Percentiles rank a stretch among this genome's conserved stretches.
phyloP scores from a whole-genome alignment of 2,888 invertebrate species.

The Watsonalla cultraria region DNA sequence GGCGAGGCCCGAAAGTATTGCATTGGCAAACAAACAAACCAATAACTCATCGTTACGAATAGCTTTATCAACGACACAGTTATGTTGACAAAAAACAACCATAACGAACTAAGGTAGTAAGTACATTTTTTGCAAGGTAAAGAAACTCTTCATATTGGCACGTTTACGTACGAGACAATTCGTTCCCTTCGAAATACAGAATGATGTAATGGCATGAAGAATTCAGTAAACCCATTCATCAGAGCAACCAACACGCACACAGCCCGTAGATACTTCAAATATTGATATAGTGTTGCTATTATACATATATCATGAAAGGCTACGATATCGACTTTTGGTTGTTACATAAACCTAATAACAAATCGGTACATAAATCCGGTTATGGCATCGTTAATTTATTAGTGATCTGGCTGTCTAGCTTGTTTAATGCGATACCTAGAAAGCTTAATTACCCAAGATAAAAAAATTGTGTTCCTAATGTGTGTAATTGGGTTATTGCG shows the following conservation, averaged over 20 bases:
- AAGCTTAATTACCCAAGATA: neutral
- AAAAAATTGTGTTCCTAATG: no score
- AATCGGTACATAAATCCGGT: slow-evolving; percentile 25
- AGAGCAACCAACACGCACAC: neutral
- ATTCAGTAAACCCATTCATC: neutral
- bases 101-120: no score
- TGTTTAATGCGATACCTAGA: neutral
- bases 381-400: slow-evolving; percentile 19
- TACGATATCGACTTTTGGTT: slow-evolving; percentile 3
- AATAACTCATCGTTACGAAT: no score
- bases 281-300: neutral
- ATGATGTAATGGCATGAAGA: neutral
- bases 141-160: no score
- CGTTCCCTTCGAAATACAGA: neutral
- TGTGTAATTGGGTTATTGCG: no score
- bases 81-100: no score
- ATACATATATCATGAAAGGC: neutral
- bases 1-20: no score
- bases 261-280: neutral
- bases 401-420: neutral
- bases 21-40: no score
- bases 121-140: no score
- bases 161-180: neutral
- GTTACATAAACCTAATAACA: slow-evolving; percentile 23
- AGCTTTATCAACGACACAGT: no score